phyloP scores from a whole-genome alignment of 2,113 vertebrate species.

The Neodontobutis hainanensis region DNA sequence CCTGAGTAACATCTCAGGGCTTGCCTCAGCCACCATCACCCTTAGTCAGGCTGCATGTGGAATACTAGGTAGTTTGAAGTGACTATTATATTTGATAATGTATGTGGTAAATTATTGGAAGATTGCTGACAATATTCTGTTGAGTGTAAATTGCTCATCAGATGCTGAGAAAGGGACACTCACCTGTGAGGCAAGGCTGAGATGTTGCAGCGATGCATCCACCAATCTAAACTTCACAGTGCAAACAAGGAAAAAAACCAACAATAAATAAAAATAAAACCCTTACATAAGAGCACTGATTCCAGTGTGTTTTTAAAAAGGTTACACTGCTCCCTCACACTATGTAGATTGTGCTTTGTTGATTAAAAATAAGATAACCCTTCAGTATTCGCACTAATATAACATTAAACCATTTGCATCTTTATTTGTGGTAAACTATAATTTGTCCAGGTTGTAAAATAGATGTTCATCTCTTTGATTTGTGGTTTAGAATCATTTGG shows the following conservation, averaged over 20 bases:
- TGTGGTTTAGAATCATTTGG: conserved; percentile 30
- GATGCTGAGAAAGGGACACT: conserved; percentile 46
- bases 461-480: conserved; percentile 39
- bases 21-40: conserved; percentile 76
- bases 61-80: conserved; percentile 48
- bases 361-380: conserved; percentile 77
- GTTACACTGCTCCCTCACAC: conserved; percentile 65
- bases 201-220: conserved; percentile 65
- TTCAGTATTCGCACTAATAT: conserved; percentile 66
- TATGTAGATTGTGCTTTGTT: conserved; percentile 84
- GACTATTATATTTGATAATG: not conserved
- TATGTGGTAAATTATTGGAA: conserved; percentile 14
- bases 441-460: conserved; percentile 55
- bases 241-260: conserved; percentile 78
- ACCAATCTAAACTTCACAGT: conserved; percentile 79
- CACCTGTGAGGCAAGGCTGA: conserved; percentile 60
- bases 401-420: conserved; percentile 58
- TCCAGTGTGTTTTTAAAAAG: conserved; percentile 68
- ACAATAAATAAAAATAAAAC: conserved; percentile 58
- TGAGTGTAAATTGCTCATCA: conserved; percentile 8
- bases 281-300: conserved; percentile 70
- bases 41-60: conserved; percentile 39
- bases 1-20: conserved; percentile 84
- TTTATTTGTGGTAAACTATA: conserved; percentile 61
- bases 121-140: conserved; percentile 8